Conservation (phyloP, 2,888 invertebrate genomes). For the Agonopterix arenella region DNA sequence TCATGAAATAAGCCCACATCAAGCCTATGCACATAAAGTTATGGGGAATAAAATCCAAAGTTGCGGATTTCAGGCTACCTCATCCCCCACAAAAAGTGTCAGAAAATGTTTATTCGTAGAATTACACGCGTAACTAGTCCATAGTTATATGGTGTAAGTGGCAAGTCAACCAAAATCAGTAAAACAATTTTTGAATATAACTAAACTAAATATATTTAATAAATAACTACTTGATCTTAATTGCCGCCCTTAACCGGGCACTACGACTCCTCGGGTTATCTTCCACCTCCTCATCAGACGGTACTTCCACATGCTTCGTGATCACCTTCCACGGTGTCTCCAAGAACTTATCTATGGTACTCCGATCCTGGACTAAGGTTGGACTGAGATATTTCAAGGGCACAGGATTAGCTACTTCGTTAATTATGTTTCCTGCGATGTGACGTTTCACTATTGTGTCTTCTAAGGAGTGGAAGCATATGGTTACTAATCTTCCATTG, state of each 20-base stretch:
- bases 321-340: slow-evolving; percentile 86
- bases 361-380: slow-evolving; percentile 74
- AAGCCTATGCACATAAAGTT: no score
- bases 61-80: background rate
- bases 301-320: slow-evolving; percentile 87
- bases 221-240: slow-evolving; percentile 78
- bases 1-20: no score
- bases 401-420: slow-evolving; percentile 82
- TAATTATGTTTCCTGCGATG: slow-evolving; percentile 84
- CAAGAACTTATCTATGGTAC: slow-evolving; percentile 78
- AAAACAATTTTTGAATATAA: no score
- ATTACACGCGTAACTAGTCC: no score
- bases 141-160: background rate
- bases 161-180: no score
- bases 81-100: no score
- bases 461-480: slow-evolving; percentile 95
- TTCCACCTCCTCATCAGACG: slow-evolving; percentile 84
- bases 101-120: no score
- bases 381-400: slow-evolving; percentile 84
- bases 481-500: slow-evolving; percentile 86
- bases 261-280: slow-evolving; percentile 91
- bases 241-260: slow-evolving; percentile 90
- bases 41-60: no score
- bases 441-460: slow-evolving; percentile 96
- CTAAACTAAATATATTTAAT: background rate